These are phyloP conservation scores for Rattus norvegicus DNA, from an alignment of 2,113 vertebrate genomes.

Conservation along the genomic window GRCr8 NC_086020.1:190366001-190366500, in stretches of 20 bases:
- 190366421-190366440: background rate
- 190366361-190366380: background rate
- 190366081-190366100: background rate
- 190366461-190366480: background rate
- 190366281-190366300: background rate
- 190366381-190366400: background rate
- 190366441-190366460: background rate
- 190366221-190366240: background rate
- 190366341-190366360: background rate
- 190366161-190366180: background rate
- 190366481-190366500: background rate
- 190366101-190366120: background rate
- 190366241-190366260: background rate
- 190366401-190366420: background rate
- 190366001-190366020: background rate
- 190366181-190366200: background rate
- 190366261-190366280: background rate
- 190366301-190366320: background rate
- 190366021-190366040: background rate
- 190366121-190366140: background rate
- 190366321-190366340: background rate
- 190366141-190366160: background rate
- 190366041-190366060: background rate
- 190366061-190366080: background rate
- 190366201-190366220: background rate